Percentiles rank a stretch among this genome's conserved stretches.
Conservation (phyloP, 1,140 invertebrate species). For the Saccostrea glomerata region DNA sequence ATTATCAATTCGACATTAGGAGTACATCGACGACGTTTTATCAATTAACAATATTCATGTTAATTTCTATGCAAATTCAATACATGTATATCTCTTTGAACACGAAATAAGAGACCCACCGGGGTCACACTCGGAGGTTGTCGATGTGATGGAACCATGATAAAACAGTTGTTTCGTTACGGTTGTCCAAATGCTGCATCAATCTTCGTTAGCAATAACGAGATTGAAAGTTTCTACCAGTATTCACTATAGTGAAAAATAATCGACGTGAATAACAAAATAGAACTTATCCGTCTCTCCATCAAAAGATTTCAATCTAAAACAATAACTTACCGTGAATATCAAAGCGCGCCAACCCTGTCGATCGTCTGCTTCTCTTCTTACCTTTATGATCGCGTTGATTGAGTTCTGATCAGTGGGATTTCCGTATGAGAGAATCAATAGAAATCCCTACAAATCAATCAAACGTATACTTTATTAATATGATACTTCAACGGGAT, state of each 20-base stretch:
- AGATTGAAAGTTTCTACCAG: constrained; percentile 21
- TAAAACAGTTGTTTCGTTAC: neutral
- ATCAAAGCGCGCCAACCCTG: constrained; percentile 17
- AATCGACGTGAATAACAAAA: constrained; percentile 7
- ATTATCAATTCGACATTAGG: no score
- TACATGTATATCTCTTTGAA: no score
- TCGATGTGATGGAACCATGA: neutral
- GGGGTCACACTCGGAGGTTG: neutral
- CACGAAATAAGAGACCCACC: no score
- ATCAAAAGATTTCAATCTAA: constrained; percentile 31
- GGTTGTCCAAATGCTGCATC: neutral
- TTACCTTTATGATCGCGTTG: constrained; percentile 26
- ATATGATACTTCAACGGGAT: constrained; percentile 31
- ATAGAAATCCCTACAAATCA: constrained; percentile 14
- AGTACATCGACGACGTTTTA: no score
- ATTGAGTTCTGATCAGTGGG: constrained; percentile 26
- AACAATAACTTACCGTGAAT: constrained; percentile 13
- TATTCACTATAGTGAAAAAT: neutral
- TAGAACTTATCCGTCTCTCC: neutral
- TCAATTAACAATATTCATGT: no score
- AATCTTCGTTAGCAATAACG: neutral
- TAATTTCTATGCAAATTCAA: no score
- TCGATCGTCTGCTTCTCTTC: constrained; percentile 14
- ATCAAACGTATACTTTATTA: constrained; percentile 22
- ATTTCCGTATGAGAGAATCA: constrained; percentile 26